These are phyloP conservation scores for Lasioglossum baleicum DNA, from an alignment of 1,140 invertebrate genomes.

Conservation along the genomic window DNA sequence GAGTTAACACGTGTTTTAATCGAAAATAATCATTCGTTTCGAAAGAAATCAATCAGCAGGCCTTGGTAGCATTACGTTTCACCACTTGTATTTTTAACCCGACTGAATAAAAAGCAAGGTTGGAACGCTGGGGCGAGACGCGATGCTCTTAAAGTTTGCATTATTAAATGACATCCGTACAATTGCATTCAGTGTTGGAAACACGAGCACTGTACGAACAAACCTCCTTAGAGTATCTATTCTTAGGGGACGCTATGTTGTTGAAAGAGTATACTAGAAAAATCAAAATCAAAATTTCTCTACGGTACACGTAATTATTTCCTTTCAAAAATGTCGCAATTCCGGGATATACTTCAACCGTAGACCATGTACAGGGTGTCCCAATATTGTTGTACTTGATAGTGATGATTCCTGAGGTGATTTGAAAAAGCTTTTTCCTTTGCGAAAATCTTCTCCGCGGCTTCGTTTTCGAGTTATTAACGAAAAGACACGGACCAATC, in stretches of 20 bases:
- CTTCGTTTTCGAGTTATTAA: no score
- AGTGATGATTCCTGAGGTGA: no score
- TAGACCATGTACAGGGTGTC: no score
- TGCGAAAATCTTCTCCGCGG: no score
- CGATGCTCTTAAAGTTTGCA: constrained; percentile 72
- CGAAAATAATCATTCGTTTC: neutral
- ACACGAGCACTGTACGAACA: constrained; percentile 8
- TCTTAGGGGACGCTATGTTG: neutral
- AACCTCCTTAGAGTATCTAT: neutral
- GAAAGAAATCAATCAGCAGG: constrained; percentile 19
- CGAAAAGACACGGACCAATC: no score
- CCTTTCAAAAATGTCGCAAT: constrained; percentile 10
- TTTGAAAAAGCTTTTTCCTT: no score
- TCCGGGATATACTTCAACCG: neutral
- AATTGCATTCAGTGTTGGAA: constrained; percentile 18
- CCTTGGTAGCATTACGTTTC: constrained; percentile 62
- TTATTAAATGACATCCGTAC: constrained; percentile 68
- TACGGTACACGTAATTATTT: neutral
- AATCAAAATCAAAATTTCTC: neutral
- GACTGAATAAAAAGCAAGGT: constrained; percentile 60
- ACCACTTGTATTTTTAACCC: constrained; percentile 72
- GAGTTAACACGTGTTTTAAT: no score
- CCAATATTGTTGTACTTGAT: no score
- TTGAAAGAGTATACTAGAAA: neutral
- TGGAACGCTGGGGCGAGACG: constrained; percentile 49